Conservation (phyloP, 2,113 vertebrate species). For the Triplophysa siluroides region DNA sequence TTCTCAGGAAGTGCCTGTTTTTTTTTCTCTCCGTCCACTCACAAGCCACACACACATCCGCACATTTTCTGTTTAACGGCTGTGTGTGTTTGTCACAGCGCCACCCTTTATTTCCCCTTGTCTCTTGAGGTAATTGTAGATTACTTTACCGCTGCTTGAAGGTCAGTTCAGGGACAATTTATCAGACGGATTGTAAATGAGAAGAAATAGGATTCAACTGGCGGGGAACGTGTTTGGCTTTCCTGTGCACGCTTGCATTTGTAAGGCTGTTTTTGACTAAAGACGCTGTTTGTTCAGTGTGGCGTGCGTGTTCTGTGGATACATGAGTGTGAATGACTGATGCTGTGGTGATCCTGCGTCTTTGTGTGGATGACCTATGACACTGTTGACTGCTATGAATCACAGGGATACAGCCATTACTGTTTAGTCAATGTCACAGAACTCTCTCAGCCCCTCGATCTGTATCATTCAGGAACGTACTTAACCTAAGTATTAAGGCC, state of each 20-base stretch:
- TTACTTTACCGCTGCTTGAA: conserved; percentile 41
- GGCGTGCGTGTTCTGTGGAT: neutral
- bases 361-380: conserved; percentile 12
- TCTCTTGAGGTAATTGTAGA: conserved; percentile 29
- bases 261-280: neutral
- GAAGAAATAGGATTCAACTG: conserved; percentile 35
- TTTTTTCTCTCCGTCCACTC: conserved; percentile 34
- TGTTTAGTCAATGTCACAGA: neutral
- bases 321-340: neutral
- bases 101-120: conserved; percentile 34
- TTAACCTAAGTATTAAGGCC: neutral
- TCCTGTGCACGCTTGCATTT: conserved; percentile 5
- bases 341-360: conserved; percentile 5
- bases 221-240: neutral
- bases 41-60: conserved; percentile 23
- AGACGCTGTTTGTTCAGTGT: neutral
- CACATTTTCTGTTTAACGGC: conserved; percentile 36
- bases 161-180: conserved; percentile 35
- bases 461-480: neutral
- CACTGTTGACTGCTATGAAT: neutral
- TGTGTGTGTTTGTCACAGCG: conserved; percentile 15
- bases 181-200: conserved; percentile 20
- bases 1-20: conserved; percentile 59
- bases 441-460: neutral
- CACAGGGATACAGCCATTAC: neutral